These are phyloP conservation scores for Chaetogeoica ovagalla DNA, from an alignment of 2,888 invertebrate species.

Conservation along the genomic window DNA sequence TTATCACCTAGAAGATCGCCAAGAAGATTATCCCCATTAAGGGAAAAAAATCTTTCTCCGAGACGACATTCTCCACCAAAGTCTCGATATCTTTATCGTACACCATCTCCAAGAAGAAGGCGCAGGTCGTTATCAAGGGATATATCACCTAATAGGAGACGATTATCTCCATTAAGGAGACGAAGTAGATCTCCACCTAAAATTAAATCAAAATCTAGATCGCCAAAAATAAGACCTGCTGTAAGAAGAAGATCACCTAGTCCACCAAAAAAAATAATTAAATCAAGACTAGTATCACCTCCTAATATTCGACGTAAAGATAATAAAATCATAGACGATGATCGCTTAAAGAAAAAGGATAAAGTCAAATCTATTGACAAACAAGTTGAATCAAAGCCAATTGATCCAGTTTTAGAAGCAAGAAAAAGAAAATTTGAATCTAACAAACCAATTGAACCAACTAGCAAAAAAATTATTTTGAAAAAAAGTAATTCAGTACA, in stretches of 20 bases:
- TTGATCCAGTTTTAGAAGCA: conserved; percentile 63
- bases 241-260: conserved; percentile 44
- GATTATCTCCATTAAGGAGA: conserved; percentile 44
- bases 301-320: conserved; percentile 31
- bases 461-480: conserved; percentile 63
- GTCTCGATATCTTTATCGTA: conserved; percentile 35
- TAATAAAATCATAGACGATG: conserved; percentile 30
- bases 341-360: conserved; percentile 28
- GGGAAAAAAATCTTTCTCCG: conserved; percentile 47
- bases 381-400: conserved; percentile 24
- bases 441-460: conserved; percentile 60
- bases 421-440: conserved; percentile 64
- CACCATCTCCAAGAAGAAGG: conserved; percentile 45
- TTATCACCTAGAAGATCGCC: conserved; percentile 47
- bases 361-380: conserved; percentile 37
- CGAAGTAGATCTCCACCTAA: conserved; percentile 41
- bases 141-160: conserved; percentile 36
- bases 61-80: conserved; percentile 33
- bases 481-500: conserved; percentile 56
- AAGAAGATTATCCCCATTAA: conserved; percentile 30
- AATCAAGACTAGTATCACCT: conserved; percentile 35
- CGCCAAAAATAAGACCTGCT: conserved; percentile 25
- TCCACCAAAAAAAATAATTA: conserved; percentile 33
- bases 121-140: conserved; percentile 45
- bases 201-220: conserved; percentile 49